Evolutionary conservation across 2,797 vertebrate species (phyloP).

Genomic region (Nasua narica): DNA sequence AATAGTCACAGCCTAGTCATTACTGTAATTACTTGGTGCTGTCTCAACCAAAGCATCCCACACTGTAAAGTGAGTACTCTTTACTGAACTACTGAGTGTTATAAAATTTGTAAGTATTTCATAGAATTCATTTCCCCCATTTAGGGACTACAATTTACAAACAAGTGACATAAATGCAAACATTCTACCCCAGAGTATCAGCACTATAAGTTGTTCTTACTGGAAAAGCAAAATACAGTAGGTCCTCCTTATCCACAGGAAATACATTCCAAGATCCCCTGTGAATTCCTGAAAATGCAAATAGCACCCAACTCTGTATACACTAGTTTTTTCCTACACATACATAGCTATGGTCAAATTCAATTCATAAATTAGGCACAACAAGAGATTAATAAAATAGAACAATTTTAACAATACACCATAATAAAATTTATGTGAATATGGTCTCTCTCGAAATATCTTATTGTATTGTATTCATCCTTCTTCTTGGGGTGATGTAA

Average conservation of each 20-base stretch:
- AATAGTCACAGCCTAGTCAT: neutral
- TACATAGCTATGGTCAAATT: neutral
- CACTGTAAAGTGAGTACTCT: neutral
- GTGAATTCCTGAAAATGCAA: too few species aligned
- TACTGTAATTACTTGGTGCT: neutral
- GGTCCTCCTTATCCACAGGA: neutral
- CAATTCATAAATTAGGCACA: neutral
- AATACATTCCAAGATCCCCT: neutral
- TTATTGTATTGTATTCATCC: neutral
- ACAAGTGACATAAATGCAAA: conserved; percentile 13
- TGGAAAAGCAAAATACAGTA: neutral
- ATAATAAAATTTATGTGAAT: neutral
- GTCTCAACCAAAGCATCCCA: neutral
- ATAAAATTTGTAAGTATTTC: neutral
- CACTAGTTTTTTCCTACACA: neutral
- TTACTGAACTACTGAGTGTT: neutral
- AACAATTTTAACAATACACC: neutral
- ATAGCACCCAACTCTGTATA: neutral
- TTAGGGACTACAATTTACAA: neutral
- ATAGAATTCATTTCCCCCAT: neutral
- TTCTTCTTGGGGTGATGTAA: neutral
- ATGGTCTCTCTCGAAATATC: neutral
- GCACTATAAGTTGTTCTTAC: neutral
- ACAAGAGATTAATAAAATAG: neutral
- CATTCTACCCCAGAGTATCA: neutral